A percentile compares a stretch with the other conserved stretches of the same genome.
Conservation (phyloP, 2,113 vertebrate species). For the Oreotragus oreotragus region DNA sequence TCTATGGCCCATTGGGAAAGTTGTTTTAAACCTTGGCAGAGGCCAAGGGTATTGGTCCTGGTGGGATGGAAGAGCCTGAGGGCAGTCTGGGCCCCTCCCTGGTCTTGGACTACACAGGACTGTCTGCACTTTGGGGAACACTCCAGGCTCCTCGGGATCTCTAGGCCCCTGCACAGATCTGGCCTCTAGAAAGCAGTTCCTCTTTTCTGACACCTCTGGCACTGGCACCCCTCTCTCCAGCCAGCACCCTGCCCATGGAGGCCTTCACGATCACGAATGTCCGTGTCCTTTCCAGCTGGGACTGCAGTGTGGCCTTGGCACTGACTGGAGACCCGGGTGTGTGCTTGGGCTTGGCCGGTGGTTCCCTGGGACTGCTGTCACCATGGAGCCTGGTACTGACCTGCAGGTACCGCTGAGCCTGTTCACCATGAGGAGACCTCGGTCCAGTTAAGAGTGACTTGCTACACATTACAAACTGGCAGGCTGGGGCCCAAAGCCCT, state of each 20-base stretch:
- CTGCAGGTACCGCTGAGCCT: not conserved
- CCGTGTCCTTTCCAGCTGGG: not conserved
- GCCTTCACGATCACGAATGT: not conserved
- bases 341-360: rapidly evolving
- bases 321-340: not conserved
- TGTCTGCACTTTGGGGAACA: not conserved
- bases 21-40: not conserved
- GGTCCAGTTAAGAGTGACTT: not conserved
- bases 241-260: rapidly evolving
- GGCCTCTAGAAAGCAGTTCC: not conserved
- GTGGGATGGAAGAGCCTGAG: not conserved
- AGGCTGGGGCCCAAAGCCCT: not conserved
- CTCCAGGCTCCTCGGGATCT: not conserved
- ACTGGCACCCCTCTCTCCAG: too few species aligned
- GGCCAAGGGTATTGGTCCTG: not conserved
- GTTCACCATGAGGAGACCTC: not conserved
- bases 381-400: rapidly evolving
- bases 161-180: not conserved
- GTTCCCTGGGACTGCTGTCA: not conserved
- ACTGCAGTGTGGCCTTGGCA: not conserved
- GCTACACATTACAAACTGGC: not conserved
- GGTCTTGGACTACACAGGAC: not conserved
- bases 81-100: not conserved
- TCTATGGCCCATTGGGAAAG: not conserved
- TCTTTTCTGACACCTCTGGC: not conserved